phyloP scores from a whole-genome alignment of 2,888 invertebrate species.

The Heteromyza rotundicornis region DNA sequence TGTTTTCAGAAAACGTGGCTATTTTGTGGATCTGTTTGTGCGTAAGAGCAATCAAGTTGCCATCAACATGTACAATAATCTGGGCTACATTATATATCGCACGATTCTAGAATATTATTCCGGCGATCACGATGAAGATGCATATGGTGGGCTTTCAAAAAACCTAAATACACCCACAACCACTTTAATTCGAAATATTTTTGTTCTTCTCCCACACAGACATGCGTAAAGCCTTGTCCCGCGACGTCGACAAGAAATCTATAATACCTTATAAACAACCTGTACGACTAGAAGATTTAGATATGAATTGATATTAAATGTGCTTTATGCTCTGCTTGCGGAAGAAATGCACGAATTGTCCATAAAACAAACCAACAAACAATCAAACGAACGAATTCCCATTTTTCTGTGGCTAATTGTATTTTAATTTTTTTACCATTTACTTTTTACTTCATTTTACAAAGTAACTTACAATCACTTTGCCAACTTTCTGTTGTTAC shows the following conservation, averaged over 20 bases:
- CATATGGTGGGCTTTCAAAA: no score
- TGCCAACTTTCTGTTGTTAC: no score
- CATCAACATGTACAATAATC: conserved; percentile 94
- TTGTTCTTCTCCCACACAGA: conserved; percentile 67
- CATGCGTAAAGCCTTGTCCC: conserved; percentile 96
- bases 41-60: conserved; percentile 97
- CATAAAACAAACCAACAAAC: not conserved
- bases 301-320: conserved; percentile 62
- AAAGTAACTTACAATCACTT: not conserved
- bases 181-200: not conserved
- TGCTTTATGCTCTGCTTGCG: conserved; percentile 21
- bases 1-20: conserved; percentile 85
- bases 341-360: not conserved
- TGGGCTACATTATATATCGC: conserved; percentile 96
- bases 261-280: conserved; percentile 93
- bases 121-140: conserved; percentile 97
- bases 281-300: conserved; percentile 93
- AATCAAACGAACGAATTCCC: not conserved
- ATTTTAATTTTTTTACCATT: no score
- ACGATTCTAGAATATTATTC: conserved; percentile 98
- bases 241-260: conserved; percentile 90
- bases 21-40: conserved; percentile 98
- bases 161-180: no score
- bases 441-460: no score
- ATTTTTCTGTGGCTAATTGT: not conserved